Percentiles rank a stretch among this genome's conserved stretches.
Conservation (phyloP, 2,797 vertebrate species). For the Spinus pinus region DNA sequence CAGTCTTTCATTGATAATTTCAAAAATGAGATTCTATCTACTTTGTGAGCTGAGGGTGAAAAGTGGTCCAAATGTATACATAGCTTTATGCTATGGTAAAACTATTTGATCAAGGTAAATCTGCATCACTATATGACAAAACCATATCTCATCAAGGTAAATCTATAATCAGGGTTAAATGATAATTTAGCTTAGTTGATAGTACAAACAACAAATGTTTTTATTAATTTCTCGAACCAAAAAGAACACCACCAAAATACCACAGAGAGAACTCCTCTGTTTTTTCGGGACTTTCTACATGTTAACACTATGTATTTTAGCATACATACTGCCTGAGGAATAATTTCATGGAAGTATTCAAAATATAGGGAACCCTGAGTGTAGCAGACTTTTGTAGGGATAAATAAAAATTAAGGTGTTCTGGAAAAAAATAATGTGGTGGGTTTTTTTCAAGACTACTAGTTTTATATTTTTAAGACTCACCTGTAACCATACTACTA, state of each 20-base stretch:
- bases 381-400: neutral
- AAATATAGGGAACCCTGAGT: neutral
- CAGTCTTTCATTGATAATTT: neutral
- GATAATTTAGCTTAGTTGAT: neutral
- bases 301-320: neutral
- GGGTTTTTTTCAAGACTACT: neutral
- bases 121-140: neutral
- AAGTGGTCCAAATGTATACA: neutral
- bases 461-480: neutral
- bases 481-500: neutral
- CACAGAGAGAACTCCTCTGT: neutral
- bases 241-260: neutral
- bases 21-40: neutral
- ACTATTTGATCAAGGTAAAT: neutral
- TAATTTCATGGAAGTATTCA: neutral
- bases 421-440: neutral
- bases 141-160: neutral
- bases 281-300: neutral
- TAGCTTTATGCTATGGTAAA: neutral
- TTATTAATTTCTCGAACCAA: neutral
- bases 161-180: neutral
- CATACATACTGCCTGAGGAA: neutral
- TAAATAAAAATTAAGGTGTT: neutral
- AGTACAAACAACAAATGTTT: neutral
- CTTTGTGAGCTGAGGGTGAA: neutral